These are phyloP conservation scores for Caenorhabditis macrosperma DNA, from an alignment of 2,888 invertebrate species.

Conservation along the genomic window DNA sequence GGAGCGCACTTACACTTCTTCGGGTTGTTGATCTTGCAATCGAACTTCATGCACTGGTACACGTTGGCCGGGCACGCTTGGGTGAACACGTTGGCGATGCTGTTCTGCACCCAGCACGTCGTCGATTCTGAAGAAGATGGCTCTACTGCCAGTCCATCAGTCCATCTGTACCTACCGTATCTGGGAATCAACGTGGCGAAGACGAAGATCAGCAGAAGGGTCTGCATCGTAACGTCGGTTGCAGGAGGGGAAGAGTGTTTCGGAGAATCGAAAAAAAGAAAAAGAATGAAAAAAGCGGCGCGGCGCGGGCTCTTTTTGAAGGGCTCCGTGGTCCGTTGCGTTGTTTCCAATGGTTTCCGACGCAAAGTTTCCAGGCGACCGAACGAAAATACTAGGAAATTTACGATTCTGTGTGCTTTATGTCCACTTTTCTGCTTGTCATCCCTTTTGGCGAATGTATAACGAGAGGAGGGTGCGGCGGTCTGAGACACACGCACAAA, in stretches of 20 bases:
- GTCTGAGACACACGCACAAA: no score
- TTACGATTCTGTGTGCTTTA: slow-evolving; percentile 37
- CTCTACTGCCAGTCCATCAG: no score
- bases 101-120: slow-evolving; percentile 54
- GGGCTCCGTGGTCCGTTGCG: not conserved
- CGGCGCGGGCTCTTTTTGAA: slow-evolving; percentile 17
- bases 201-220: slow-evolving; percentile 3
- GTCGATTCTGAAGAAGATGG: slow-evolving; percentile 43
- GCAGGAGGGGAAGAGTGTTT: not conserved
- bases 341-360: slow-evolving; percentile 49
- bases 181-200: slow-evolving; percentile 18
- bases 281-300: slow-evolving; percentile 13
- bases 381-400: slow-evolving; percentile 23
- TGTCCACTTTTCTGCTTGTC: slow-evolving; percentile 24
- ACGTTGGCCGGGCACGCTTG: slow-evolving; percentile 46
- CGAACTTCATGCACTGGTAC: slow-evolving; percentile 53
- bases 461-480: not conserved
- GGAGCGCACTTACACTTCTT: slow-evolving; percentile 44
- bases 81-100: slow-evolving; percentile 45
- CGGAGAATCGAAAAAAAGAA: not conserved
- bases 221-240: slow-evolving; percentile 7
- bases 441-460: slow-evolving; percentile 1
- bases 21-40: slow-evolving; percentile 39
- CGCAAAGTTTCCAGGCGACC: slow-evolving; percentile 47
- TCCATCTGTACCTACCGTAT: slow-evolving; percentile 20